phyloP scores from a whole-genome alignment of 2,888 invertebrate species.

The Isoperla grammatica region DNA sequence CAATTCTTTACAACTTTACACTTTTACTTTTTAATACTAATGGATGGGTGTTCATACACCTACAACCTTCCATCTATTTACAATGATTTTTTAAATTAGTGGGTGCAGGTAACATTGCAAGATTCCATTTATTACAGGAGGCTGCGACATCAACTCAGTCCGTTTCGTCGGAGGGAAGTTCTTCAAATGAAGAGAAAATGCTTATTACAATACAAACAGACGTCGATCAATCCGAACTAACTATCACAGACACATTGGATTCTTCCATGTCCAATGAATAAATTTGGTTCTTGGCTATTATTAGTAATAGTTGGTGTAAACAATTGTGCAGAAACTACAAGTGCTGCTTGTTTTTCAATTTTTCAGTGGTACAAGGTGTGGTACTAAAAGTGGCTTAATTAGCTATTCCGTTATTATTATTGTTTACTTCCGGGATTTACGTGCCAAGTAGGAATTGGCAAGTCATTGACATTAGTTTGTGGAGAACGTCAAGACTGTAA shows the following conservation, averaged over 20 bases:
- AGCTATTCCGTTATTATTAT: too few species aligned
- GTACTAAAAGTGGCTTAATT: neutral
- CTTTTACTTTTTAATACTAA: neutral
- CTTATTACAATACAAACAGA: conserved; percentile 66
- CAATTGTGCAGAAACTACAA: too few species aligned
- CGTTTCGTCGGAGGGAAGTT: conserved; percentile 62
- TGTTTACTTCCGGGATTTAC: too few species aligned
- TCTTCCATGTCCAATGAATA: conserved; percentile 26
- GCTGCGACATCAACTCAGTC: conserved; percentile 69
- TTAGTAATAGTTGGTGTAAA: too few species aligned
- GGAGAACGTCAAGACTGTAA: too few species aligned
- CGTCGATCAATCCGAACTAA: conserved; percentile 49
- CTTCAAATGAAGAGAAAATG: conserved; percentile 69
- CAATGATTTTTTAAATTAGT: neutral
- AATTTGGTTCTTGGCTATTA: neutral
- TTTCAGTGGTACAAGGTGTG: neutral
- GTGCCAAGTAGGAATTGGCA: too few species aligned
- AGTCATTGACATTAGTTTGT: too few species aligned
- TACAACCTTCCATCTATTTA: conserved; percentile 19
- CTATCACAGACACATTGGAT: conserved; percentile 35
- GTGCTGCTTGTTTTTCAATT: neutral
- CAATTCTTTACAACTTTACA: neutral
- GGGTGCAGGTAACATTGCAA: too few species aligned
- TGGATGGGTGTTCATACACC: neutral
- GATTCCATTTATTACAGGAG: conserved; percentile 48